A percentile compares a stretch with the other conserved stretches of the same genome.
These are phyloP conservation scores for Erpornis zantholeuca DNA, from an alignment of 2,113 vertebrate species.

Conservation along the genomic window DNA sequence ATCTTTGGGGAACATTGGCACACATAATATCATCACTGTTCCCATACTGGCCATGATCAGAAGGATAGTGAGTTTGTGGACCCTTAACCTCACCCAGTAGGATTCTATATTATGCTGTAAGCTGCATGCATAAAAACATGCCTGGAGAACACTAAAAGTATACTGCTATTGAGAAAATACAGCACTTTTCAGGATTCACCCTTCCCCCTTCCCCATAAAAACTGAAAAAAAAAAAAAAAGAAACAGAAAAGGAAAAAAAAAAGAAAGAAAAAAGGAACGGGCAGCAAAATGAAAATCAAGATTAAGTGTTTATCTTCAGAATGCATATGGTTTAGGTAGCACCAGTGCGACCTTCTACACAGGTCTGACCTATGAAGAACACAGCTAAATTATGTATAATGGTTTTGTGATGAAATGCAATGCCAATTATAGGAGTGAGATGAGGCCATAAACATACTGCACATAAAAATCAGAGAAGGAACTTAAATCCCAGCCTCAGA, in stretches of 20 bases:
- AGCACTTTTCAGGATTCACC: not conserved
- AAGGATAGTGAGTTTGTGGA: not conserved
- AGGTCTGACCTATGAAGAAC: conserved; percentile 60
- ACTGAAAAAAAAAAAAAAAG: too few relatives aligned
- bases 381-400: conserved; percentile 61
- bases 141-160: not conserved
- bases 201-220: not conserved
- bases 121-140: not conserved
- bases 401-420: conserved; percentile 64
- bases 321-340: conserved; percentile 49
- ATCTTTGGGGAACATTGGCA: not conserved
- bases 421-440: conserved; percentile 58
- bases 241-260: not conserved
- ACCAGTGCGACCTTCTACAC: conserved; percentile 57
- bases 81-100: not conserved
- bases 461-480: conserved; percentile 62
- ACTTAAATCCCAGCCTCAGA: conserved; percentile 57
- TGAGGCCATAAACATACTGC: conserved; percentile 64
- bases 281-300: conserved; percentile 26
- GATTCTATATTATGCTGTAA: not conserved
- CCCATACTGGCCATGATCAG: not conserved
- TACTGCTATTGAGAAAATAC: not conserved
- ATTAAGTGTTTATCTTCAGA: conserved; percentile 40
- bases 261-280: not conserved
- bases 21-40: not conserved